Base-by-base conservation (phyloP, 2,113 vertebrate species). In the Myanophis thanlyinensis region DNA sequence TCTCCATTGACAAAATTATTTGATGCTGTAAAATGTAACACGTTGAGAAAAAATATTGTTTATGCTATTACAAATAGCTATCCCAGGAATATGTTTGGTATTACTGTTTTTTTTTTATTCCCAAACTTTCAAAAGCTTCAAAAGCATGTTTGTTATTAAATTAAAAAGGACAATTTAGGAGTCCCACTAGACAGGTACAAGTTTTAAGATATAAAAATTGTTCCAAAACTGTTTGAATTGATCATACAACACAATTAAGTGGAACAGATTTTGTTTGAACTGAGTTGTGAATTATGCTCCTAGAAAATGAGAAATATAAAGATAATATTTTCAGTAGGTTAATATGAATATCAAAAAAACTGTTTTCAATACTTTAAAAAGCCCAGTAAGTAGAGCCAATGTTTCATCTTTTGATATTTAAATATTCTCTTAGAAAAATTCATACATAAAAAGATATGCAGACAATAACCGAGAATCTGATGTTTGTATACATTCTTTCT, bases 81-180 rank as follows among this genome's bases (percentile, higher is more conserved):
- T 96, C 94, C 48, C 59, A 85, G 73, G 84, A 90, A 91, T 54
- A 92, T 59, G 22, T 92, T 92, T 93, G 89, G 86, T 23, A 15
- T n/a, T 91, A 18, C 35, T 11, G n/a, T 3, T 8, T 52, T 40
- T 52, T 40, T 51, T 44, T 89, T 67, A 20, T n/a, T 86, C 52
- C 48, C 53, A 95, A 92, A 53, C n/a, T 92, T 90, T 46, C 30
- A 18, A 54, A 93, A 88, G 91, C 89, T 96, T 97, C 95, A 96
- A 85, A 96, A 93, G 49, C 91, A 1, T 87, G 93, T 95, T 95
- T 6, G 90, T 59, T 47, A 67, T 96, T 94, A 94, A 93, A 91
- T 18, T 25, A 47, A n/a, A 6, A 10, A 40, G 27, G 40, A 22
- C 7, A 40, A 44, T 1, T 80, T 87, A 52, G 80, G 5, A 84